Evolutionary conservation across 2,888 invertebrate genomes (phyloP).

Genomic region (Xanthostigma xanthostigma): DNA sequence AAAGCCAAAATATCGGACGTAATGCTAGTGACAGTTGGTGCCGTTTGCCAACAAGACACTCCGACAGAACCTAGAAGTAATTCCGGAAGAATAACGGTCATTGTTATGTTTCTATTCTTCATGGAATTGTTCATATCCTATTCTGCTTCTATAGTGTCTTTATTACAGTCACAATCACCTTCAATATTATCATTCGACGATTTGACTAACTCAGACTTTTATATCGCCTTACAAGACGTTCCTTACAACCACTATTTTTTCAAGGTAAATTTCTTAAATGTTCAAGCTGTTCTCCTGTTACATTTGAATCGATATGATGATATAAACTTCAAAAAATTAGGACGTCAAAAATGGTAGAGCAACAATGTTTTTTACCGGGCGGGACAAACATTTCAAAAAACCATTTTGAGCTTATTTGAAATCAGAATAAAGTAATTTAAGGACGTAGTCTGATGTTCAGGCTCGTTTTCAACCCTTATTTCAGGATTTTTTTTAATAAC

Average conservation of each 20-base stretch:
- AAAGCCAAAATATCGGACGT: slow-evolving; percentile 21
- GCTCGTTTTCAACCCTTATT: too few species aligned
- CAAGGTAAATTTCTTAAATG: slow-evolving; percentile 28
- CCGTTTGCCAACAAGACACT: slow-evolving; percentile 35
- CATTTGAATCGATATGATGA: too few species aligned
- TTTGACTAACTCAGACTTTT: slow-evolving; percentile 39
- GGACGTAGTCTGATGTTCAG: too few species aligned
- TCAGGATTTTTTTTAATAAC: too few species aligned
- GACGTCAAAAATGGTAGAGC: too few species aligned
- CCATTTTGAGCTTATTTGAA: too few species aligned
- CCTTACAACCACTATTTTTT: slow-evolving; percentile 46
- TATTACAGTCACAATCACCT: slow-evolving; percentile 47
- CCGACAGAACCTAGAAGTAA: slow-evolving; percentile 26
- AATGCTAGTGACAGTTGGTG: slow-evolving; percentile 32
- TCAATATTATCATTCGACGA: slow-evolving; percentile 40
- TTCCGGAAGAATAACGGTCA: slow-evolving; percentile 33
- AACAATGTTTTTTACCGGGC: too few species aligned
- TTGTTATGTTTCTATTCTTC: slow-evolving; percentile 37
- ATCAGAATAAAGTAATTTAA: too few species aligned
- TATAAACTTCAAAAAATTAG: too few species aligned
- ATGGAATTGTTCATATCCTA: slow-evolving; percentile 51
- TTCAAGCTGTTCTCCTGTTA: too few species aligned
- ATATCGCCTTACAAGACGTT: slow-evolving; percentile 42
- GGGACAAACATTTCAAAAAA: too few species aligned
- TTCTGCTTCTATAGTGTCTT: slow-evolving; percentile 49